phyloP scores from a whole-genome alignment of 1,140 invertebrate species.

The Lasioglossum baleicum region DNA sequence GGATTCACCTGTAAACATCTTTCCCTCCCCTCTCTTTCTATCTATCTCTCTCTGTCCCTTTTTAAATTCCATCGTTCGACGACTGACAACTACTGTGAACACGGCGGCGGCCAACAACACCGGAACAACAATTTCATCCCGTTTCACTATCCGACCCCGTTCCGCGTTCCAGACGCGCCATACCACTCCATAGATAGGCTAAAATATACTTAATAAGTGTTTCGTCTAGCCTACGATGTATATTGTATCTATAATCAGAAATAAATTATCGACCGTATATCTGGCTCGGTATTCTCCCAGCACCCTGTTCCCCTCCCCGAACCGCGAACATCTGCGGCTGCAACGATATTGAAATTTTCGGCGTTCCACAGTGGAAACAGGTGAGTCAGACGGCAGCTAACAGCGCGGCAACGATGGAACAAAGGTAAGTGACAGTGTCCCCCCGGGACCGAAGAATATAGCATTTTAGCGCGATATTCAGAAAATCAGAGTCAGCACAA shows the following conservation, averaged over 20 bases:
- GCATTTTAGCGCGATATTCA: not conserved
- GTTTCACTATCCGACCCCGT: slow-evolving; percentile 50
- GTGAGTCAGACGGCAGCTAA: not conserved
- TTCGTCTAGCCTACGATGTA: slow-evolving; percentile 75
- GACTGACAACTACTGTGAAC: slow-evolving; percentile 13
- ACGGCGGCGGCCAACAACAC: slow-evolving; percentile 36
- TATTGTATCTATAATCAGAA: slow-evolving; percentile 76
- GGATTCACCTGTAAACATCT: slow-evolving; percentile 34
- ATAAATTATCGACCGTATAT: slow-evolving; percentile 71
- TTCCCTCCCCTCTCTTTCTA: not conserved
- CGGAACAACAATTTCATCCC: slow-evolving; percentile 42
- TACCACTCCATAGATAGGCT: slow-evolving; percentile 70
- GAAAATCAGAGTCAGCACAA: too few species aligned
- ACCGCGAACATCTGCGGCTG: not conserved
- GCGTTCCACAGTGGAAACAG: not conserved
- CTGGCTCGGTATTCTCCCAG: not conserved
- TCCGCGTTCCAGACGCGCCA: slow-evolving; percentile 55
- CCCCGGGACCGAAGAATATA: not conserved
- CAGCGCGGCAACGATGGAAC: not conserved
- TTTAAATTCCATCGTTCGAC: slow-evolving; percentile 37
- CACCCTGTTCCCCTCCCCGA: too few species aligned
- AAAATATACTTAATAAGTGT: slow-evolving; percentile 72
- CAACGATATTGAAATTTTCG: slow-evolving; percentile 36
- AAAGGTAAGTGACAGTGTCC: not conserved
- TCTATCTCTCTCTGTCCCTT: not conserved